Conservation (phyloP, 2,113 vertebrate genomes). For the Oreochromis niloticus region DNA sequence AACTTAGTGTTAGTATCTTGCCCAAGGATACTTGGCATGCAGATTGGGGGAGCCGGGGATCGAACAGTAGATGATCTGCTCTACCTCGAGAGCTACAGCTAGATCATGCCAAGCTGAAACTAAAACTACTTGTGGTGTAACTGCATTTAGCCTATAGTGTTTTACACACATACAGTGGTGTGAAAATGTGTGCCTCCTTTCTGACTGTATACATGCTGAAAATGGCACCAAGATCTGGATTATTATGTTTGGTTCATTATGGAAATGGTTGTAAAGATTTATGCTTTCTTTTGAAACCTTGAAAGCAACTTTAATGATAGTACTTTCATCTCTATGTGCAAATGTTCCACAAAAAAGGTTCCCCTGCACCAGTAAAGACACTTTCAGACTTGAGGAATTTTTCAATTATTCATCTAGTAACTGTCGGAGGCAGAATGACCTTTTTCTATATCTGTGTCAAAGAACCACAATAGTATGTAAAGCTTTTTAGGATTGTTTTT, state of each 20-base stretch:
- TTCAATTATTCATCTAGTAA: neutral
- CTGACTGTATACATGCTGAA: neutral
- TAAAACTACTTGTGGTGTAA: neutral
- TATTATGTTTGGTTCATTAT: neutral
- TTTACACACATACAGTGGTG: neutral
- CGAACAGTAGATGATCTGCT: neutral
- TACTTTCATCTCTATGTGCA: neutral
- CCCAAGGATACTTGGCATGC: accelerated
- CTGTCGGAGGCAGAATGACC: accelerated
- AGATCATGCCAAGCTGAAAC: neutral
- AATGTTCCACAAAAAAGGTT: neutral
- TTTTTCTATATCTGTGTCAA: neutral
- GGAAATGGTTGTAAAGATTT: neutral
- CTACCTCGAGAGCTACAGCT: neutral
- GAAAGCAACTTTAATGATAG: neutral
- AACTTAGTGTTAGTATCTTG: neutral
- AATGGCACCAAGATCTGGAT: neutral
- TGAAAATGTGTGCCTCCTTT: neutral
- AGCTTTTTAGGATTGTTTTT: neutral
- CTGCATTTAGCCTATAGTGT: neutral
- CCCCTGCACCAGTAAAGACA: neutral
- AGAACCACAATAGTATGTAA: neutral
- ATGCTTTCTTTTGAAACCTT: neutral
- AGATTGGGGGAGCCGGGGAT: neutral
- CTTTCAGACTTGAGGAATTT: neutral